Evolutionary conservation across 2,797 vertebrate species (phyloP), one percentile per base, ranked within the genome.

Genomic region (Neostethus bicornis): DNA sequence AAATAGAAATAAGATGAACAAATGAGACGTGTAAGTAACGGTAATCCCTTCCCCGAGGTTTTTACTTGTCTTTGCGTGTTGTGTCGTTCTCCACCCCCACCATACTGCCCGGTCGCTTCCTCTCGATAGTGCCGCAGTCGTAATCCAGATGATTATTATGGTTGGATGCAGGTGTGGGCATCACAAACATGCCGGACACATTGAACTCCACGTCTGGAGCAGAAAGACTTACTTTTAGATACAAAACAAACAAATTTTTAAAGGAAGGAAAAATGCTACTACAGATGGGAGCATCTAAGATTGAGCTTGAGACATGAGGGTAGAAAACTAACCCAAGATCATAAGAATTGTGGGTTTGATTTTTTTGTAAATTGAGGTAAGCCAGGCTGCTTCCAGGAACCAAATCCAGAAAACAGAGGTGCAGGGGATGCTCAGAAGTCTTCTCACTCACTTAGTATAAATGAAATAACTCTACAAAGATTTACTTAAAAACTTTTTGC

Each of bases 181-280:
- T 88, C 11, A 93, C 94, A 44, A 99, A 99, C 14, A 94, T 94
- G 63, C 95, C 96, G 0, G 96, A 98, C 14, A 98, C 96, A 0
- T 99, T 99, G 82, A 99, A 99, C 53, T 99, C 97, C 70, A 98
- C 88, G 11, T 99, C 97, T 99, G 88, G 13, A 45, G 75, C 66
- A 54, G 2, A 70, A 11, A 50, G n/a, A 47, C 7, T 23, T 1
- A 9, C 19, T 5, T n/a, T 32, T 21, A 34, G n/a, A n/a, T n/a
- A 37, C 38, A 17, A 14, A 10, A 10, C 16, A 13, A n/a, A n/a
- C n/a, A n/a, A n/a, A n/a, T n/a, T 41, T 41, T 41, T 7, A 41
- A 12, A 7, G 20, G 12, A 12, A 5, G 37, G 14, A 5, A 35
- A n/a, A 28, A 10, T 10, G 28, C 10, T 7, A 11, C 17, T 21